phyloP scores from a whole-genome alignment of 2,113 vertebrate genomes.

The Callipepla californica region DNA sequence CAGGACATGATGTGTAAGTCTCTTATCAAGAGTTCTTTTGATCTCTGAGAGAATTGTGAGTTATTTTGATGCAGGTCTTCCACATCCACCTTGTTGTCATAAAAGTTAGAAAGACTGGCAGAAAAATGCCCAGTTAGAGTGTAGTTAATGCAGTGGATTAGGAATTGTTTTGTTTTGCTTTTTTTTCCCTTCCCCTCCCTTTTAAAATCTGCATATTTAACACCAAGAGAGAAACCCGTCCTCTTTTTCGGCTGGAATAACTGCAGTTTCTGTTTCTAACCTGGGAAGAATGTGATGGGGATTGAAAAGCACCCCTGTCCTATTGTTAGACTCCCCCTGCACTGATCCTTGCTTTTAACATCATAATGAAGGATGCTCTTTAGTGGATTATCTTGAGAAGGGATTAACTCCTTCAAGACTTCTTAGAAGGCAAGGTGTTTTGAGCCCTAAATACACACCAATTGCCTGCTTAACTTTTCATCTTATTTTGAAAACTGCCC shows the following conservation, averaged over 20 bases:
- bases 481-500: conserved; percentile 91
- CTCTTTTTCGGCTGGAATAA: conserved; percentile 78
- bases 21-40: conserved; percentile 26
- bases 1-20: conserved; percentile 3
- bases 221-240: conserved; percentile 71
- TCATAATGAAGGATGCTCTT: conserved; percentile 92
- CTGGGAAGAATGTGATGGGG: conserved; percentile 86
- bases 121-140: conserved; percentile 48
- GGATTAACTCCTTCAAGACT: conserved; percentile 91
- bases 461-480: conserved; percentile 89
- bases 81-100: not conserved
- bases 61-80: not conserved
- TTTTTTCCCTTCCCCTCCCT: conserved; percentile 9
- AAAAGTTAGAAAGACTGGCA: conserved; percentile 41
- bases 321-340: conserved; percentile 84
- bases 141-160: conserved; percentile 62
- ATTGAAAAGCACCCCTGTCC: conserved; percentile 83
- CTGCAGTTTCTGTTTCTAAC: conserved; percentile 89
- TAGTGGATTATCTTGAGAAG: conserved; percentile 92
- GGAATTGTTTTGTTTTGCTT: not conserved
- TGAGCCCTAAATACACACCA: conserved; percentile 90
- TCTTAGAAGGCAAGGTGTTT: conserved; percentile 90
- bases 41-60: not conserved
- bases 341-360: conserved; percentile 89
- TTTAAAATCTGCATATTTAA: conserved; percentile 80